Evolutionary conservation across 2,888 invertebrate genomes (phyloP), one percentile per base, ranked within the genome.

Genomic region (Tortrix viridana): DNA sequence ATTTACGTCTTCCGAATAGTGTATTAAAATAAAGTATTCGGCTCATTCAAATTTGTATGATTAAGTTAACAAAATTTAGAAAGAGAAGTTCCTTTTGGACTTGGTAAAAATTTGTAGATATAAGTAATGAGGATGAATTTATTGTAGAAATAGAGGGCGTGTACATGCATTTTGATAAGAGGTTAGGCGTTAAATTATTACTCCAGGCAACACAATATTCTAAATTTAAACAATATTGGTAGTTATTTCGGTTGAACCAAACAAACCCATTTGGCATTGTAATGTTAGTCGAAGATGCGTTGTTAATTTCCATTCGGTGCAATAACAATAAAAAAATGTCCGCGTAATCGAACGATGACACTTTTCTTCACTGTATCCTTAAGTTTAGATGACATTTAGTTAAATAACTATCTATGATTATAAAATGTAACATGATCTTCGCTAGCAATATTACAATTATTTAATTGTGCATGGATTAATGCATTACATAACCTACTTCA

Each of bases 1-100:
- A 91, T 87, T 85, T 89, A 84, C 82, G 92, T 92, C 92, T 92
- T 92, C 92, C 92, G 91, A 80, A 81, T 91, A 92, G 90, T 74
- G 71, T 82, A 80, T 82, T 81, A 84, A 86, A 77, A 72, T 82
- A 81, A 82, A 76, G 73, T 82, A 84, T 86, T 90, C 80, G 82
- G 84, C 83, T 85, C 82, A 81, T 82, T 79, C 79, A 75, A 76
- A 74, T 81, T 82, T 79, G 71, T 67, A 70, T 73, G 56, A n/a
- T 82, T 84, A 79, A 76, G 81, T 85, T 81, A 67, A 71, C 5
- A 73, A 71, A 71, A 62, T 69, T 73, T 74, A 76, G 76, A 74
- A 73, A 71, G 60, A 60, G 77, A 74, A 80, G 85, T 84, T 84
- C 85, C 82, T 87, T 86, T 88, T 89, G 86, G 84, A 82, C 86